A percentile compares a stretch with the other conserved stretches of the same genome.
These are phyloP conservation scores for Limnephilus marmoratus DNA, from an alignment of 2,888 invertebrate species.

Conservation along the genomic window DNA sequence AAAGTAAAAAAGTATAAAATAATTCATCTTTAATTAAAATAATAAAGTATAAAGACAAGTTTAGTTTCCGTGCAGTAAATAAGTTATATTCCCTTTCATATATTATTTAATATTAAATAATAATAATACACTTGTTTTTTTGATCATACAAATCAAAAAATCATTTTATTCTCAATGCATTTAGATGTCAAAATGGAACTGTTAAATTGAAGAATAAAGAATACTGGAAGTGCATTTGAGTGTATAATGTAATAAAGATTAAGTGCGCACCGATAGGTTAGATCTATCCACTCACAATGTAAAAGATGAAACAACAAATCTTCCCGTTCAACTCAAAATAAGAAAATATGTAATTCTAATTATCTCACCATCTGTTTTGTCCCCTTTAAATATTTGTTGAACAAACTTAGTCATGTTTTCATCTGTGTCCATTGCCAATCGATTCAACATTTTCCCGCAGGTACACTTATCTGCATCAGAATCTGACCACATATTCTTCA, in stretches of 20 bases:
- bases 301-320: neutral
- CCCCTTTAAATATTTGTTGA: neutral
- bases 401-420: neutral
- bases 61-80: too few species aligned
- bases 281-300: neutral
- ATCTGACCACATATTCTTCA: neutral
- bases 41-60: neutral
- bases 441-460: conserved; percentile 41
- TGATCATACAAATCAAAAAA: too few species aligned
- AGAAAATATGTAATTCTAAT: neutral
- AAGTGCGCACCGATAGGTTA: too few species aligned
- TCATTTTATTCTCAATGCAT: too few species aligned
- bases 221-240: too few species aligned
- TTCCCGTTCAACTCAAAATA: neutral
- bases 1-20: neutral
- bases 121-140: too few species aligned
- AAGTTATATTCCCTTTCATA: too few species aligned
- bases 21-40: neutral
- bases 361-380: neutral
- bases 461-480: conserved; percentile 17
- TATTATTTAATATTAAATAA: too few species aligned
- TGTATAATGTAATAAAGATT: too few species aligned
- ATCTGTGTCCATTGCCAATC: neutral
- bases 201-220: too few species aligned
- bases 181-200: too few species aligned